Evolutionary conservation across 2,113 vertebrate species (phyloP), one percentile per base, ranked within the genome.

Genomic region (Rhadina sibilatrix): DNA sequence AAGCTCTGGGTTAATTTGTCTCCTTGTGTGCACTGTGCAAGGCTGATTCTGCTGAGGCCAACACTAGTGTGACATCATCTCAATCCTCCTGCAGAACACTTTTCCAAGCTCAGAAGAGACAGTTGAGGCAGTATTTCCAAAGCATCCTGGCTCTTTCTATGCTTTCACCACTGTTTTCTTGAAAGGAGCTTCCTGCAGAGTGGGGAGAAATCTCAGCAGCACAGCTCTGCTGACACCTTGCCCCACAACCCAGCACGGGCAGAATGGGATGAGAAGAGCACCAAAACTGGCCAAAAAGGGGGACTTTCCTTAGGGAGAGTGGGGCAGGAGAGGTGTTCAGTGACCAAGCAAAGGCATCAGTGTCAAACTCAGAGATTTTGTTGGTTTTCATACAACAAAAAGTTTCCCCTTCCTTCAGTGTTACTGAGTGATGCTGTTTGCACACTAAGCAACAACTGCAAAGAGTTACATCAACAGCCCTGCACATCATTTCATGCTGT

Each of bases 401-500:
- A 15, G 16, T 38, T 72, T 70, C 20, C 25, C 31, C 11, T 28
- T 20, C 19, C 19, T 4, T 23, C 7, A 0, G 20, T 27, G 27
- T 5, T 24, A 5, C 7, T 31, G 15, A 37, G 28, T 6, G 42
- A 31, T 50, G 83, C 11, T 31, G 2, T 47, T 52, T 25, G 68
- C 54, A 38, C 8, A 0, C 49, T 4, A 6, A 76, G 35, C 22
- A 35, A 21, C 16, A 40, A 4, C 38, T 25, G 30, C 27, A 21
- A 57, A 17, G 31, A 57, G 9, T 9, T 9, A 1, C 0, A 0
- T 3, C 31, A 61, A 5, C 13, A 16, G 56, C 18, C 40, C 15
- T 2, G 1, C 30, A 1, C 5, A 0, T 9, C 21, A 11, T 42
- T 44, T 37, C 12, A 3, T 14, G 7, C 66, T 6, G 5, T 2